A percentile compares a stretch with the other conserved stretches of the same genome.
Evolutionary conservation across 2,113 vertebrate species (phyloP).

Genomic region (Xerus inauris): DNA sequence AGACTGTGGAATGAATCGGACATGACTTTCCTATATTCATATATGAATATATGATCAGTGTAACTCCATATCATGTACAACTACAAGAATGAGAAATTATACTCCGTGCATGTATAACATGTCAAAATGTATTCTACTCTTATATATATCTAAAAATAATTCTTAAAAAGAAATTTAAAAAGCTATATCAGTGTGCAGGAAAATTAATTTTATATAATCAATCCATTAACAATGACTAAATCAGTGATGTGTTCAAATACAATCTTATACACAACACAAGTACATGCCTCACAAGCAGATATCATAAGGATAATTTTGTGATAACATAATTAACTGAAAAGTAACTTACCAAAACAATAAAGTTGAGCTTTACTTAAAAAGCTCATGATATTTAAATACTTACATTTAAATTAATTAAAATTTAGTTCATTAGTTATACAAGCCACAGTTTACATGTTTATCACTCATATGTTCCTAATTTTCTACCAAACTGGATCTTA

Average conservation of each 20-base stretch:
- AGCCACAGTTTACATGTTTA: not conserved
- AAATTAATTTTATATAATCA: not conserved
- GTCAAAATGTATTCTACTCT: no score
- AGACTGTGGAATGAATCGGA: no score
- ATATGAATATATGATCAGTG: no score
- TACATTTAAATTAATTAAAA: not conserved
- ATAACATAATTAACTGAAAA: not conserved
- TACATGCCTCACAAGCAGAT: rapidly evolving
- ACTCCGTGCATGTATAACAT: no score
- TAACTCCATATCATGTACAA: no score
- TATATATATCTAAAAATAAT: no score
- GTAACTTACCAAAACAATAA: not conserved
- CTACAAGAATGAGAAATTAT: no score
- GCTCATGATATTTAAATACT: not conserved
- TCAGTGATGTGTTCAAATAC: not conserved
- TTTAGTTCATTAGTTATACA: not conserved
- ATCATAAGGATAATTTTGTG: not conserved
- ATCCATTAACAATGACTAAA: not conserved
- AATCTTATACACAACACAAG: not conserved
- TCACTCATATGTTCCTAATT: not conserved
- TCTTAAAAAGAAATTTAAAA: not conserved
- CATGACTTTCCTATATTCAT: no score
- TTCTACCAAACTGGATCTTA: not conserved
- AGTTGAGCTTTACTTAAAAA: not conserved
- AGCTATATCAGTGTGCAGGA: not conserved